Percentiles rank a stretch among this genome's conserved stretches.
These are phyloP conservation scores for Triops longicaudatus DNA, from an alignment of 1,140 invertebrate genomes.

Conservation along the genomic window DNA sequence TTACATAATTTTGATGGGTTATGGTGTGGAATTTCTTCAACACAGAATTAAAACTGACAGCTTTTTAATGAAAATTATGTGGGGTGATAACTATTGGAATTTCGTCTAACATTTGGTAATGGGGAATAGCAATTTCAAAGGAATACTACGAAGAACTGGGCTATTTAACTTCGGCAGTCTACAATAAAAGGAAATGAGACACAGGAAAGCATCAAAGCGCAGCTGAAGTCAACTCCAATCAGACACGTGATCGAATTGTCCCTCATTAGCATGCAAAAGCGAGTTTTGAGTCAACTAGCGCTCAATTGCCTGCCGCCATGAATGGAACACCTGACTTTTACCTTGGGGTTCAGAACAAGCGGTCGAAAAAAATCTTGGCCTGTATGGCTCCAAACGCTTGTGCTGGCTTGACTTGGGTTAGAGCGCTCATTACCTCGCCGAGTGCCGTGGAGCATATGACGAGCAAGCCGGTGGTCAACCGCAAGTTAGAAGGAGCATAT, in stretches of 20 bases:
- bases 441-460: background rate
- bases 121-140: no score
- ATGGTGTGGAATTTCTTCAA: no score
- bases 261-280: background rate
- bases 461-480: background rate
- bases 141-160: no score
- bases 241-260: background rate
- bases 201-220: no score
- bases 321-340: background rate
- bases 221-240: no score
- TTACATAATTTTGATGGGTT: no score
- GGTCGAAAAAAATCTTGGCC: slow-evolving; percentile 6
- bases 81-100: no score
- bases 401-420: background rate
- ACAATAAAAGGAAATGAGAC: no score
- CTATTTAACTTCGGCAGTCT: no score
- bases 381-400: background rate
- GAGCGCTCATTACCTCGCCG: background rate
- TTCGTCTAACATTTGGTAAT: no score
- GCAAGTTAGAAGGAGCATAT: background rate
- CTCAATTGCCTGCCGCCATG: background rate
- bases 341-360: background rate
- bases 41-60: no score
- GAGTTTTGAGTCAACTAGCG: background rate
- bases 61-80: no score